Base-by-base conservation (phyloP, 2,113 vertebrate genomes). In the Proterorhinus semilunaris region DNA sequence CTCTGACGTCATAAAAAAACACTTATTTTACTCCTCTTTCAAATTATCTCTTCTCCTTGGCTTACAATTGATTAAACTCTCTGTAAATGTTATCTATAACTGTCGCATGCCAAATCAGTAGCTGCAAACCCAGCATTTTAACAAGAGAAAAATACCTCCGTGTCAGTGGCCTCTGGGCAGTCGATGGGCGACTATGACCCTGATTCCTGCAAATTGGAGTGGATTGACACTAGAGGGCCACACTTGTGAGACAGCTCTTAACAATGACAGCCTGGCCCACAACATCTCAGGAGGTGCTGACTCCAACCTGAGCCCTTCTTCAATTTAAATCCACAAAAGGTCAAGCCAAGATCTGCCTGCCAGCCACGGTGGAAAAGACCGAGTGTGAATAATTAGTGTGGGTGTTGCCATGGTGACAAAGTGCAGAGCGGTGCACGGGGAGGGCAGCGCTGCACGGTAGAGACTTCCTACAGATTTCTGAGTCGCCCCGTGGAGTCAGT, bases 381-480 rank as follows among this genome's bases (percentile, higher is more conserved):
- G 62, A 76, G 84, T 83, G 82, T 87, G 91, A 92, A 92, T 92
- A 92, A 92, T 91, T 92, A 91, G 89, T 91, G 71, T 81, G 83
- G 81, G 86, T 68, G 89, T 93, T 91, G 81, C 91, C 91, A 92
- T 92, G 88, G 89, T 67, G 84, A 93, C 87, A 86, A 83, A 84
- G 85, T 88, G 82, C 86, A 88, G 82, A 70, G 76, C 68, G 43
- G 77, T 80, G 66, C 65, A 52, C 21, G 68, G 79, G 72, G 83
- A 81, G 67, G 82, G 66, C 68, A 73, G 76, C n/a, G 8, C 68
- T 70, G 49, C 72, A 74, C 45, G 57, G 71, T 70, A 84, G 72
- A 68, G 72, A 88, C 86, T 81, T 88, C 84, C 88, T 75, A 81
- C 78, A 79, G 89, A 84, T 87, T 78, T 86, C 78, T 79, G 76